Base-by-base conservation (phyloP, 2,888 invertebrate species). In the Iselma pallidipennis region DNA sequence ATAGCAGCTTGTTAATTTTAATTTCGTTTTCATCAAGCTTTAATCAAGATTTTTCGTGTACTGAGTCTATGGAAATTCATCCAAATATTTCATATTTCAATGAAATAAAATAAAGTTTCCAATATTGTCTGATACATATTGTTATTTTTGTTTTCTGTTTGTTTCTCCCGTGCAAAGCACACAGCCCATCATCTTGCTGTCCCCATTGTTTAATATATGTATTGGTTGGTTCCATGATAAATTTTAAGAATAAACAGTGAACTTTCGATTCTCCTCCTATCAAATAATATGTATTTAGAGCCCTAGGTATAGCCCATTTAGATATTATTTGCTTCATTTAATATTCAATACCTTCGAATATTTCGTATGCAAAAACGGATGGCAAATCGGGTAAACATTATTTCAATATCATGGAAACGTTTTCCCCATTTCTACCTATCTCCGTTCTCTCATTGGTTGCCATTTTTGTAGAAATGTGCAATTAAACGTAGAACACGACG, bases 401-500 rank as follows among this genome's bases (percentile, higher is more conserved):
- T 50, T 10, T 29, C 10, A 23, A 28, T 25, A 16, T 19, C 16
- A 16, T 16, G 16, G 16, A 37, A 16, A n/a, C n/a, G n/a, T n/a
- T n/a, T n/a, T n/a, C n/a, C n/a, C n/a, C 37, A 37, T 37, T 37
- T 37, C 37, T 9, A 37, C 5, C 16, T 9, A n/a, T n/a, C n/a
- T 16, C 7, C 16, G 5, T 10, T 37, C 0, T 0, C 2, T 19
- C 16, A 5, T 1, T 7, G 5, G 16, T 16, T 16, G 16, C 12
- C 1, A 29, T 37, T 37, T 59, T 55, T 55, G 55, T 29, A 45
- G 50, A 37, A 14, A 25, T 21, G 28, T 42, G 49, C 59, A 59
- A 59, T 59, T 59, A 55, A 59, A 59, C 50, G 55, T 50, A 49
- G 55, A 59, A n/a, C 6, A 9, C 7, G 16, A 49, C 54, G 49